Percentiles rank a stretch among this genome's conserved stretches.
phyloP scores from a whole-genome alignment of 1,140 invertebrate genomes.

The Aphis craccivora region DNA sequence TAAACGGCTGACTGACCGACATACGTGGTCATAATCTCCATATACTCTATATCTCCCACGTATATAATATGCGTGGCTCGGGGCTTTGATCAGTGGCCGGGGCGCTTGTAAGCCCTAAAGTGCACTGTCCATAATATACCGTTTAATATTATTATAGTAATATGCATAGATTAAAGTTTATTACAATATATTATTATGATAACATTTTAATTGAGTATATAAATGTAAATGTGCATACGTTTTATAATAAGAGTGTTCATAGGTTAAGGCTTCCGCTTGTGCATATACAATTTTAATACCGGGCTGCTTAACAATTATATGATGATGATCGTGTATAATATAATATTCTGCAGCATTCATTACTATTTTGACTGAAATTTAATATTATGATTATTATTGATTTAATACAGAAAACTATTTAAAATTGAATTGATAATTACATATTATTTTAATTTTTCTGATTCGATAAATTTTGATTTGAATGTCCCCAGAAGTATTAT shows the following conservation, averaged over 20 bases:
- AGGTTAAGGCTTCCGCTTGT: not conserved
- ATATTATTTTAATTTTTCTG: not conserved
- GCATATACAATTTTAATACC: not conserved
- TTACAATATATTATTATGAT: slow-evolving; percentile 2
- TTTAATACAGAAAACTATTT: not conserved
- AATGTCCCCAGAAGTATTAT: not conserved
- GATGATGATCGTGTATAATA: not conserved
- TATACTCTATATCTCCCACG: not conserved
- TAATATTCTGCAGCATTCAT: not conserved
- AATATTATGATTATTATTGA: not conserved
- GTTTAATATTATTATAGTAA: not conserved
- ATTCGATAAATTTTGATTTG: not conserved
- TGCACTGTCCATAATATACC: not conserved
- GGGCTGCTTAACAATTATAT: not conserved
- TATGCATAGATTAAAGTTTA: not conserved
- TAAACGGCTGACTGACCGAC: slow-evolving; percentile 34
- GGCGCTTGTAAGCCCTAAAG: not conserved
- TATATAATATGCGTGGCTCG: not conserved
- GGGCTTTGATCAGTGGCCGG: not conserved
- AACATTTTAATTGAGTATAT: not conserved
- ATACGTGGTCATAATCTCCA: slow-evolving; percentile 15
- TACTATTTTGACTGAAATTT: not conserved
- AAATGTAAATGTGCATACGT: not conserved
- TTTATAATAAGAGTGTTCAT: not conserved
- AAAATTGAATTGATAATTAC: not conserved